Percentiles rank a stretch among this genome's conserved stretches.
Conservation (phyloP, 2,797 vertebrate species). For the Lindbergichthys nudifrons region DNA sequence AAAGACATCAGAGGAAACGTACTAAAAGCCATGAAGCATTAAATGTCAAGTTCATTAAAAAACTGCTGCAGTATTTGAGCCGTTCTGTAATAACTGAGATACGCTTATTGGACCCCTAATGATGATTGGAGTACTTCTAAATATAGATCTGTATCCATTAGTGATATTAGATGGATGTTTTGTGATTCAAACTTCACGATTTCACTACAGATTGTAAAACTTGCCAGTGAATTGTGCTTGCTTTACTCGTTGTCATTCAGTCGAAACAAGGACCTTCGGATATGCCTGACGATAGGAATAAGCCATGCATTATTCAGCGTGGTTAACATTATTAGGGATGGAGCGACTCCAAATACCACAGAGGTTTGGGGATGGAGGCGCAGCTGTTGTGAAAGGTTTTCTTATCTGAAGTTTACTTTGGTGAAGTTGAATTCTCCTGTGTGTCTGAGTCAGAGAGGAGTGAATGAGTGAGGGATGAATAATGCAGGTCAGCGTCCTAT, state of each 20-base stretch:
- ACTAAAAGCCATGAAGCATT: slow-evolving; percentile 67
- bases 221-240: slow-evolving; percentile 8
- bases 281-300: slow-evolving; percentile 21
- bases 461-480: slow-evolving; percentile 76
- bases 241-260: slow-evolving; percentile 24
- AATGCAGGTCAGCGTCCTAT: slow-evolving; percentile 77
- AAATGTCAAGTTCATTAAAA: slow-evolving; percentile 78
- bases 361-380: slow-evolving; percentile 35
- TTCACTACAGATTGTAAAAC: slow-evolving; percentile 1
- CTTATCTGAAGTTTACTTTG: slow-evolving; percentile 60
- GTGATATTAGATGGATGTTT: neutral
- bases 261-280: neutral
- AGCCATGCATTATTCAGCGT: slow-evolving; percentile 64
- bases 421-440: slow-evolving; percentile 64
- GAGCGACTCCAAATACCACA: slow-evolving; percentile 33
- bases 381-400: slow-evolving; percentile 57
- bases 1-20: slow-evolving; percentile 64
- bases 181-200: neutral
- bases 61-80: slow-evolving; percentile 49
- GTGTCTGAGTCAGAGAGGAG: slow-evolving; percentile 51
- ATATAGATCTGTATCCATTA: slow-evolving; percentile 13
- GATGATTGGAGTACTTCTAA: slow-evolving; percentile 34
- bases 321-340: slow-evolving; percentile 52
- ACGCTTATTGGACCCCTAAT: slow-evolving; percentile 42
- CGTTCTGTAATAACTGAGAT: slow-evolving; percentile 46